Percentiles rank a stretch among this genome's conserved stretches.
phyloP scores from a whole-genome alignment of 2,888 invertebrate species.

The Omphaloscelis lunosa region DNA sequence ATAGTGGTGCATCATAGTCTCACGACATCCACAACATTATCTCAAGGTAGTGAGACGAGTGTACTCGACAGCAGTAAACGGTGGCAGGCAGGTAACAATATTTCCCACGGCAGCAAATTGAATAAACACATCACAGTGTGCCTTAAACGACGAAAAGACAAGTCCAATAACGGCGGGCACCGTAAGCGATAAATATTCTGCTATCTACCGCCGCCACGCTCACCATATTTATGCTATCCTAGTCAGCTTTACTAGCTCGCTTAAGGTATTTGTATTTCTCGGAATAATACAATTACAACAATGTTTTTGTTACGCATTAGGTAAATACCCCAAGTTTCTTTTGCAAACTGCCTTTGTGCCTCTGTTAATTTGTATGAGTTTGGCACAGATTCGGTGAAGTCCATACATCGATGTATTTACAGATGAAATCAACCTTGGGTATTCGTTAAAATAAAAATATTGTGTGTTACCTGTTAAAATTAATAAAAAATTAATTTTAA shows the following conservation, averaged over 20 bases:
- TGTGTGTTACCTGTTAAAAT: not conserved
- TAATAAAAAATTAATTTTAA: slow-evolving; percentile 14
- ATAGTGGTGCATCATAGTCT: slow-evolving; percentile 1
- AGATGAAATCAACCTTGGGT: not conserved
- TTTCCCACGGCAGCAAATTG: slow-evolving; percentile 87
- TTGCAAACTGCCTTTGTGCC: slow-evolving; percentile 39
- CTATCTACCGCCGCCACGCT: slow-evolving; percentile 77
- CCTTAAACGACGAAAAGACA: slow-evolving; percentile 89
- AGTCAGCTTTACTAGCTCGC: slow-evolving; percentile 76
- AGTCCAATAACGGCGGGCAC: slow-evolving; percentile 85
- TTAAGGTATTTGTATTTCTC: slow-evolving; percentile 76
- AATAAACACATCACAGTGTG: slow-evolving; percentile 88
- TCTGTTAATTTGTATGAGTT: slow-evolving; percentile 44
- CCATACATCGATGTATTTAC: not conserved
- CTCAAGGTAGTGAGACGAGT: slow-evolving; percentile 66
- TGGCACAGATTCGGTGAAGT: slow-evolving; percentile 14
- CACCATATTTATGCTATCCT: slow-evolving; percentile 81
- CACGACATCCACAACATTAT: slow-evolving; percentile 36
- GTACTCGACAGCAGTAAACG: slow-evolving; percentile 77
- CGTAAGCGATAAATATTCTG: slow-evolving; percentile 86
- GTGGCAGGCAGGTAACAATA: slow-evolving; percentile 84
- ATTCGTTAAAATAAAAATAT: not conserved
- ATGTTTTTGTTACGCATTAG: slow-evolving; percentile 54
- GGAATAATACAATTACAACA: slow-evolving; percentile 64
- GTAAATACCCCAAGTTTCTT: slow-evolving; percentile 53